Base-by-base conservation (phyloP, 1,140 invertebrate genomes). In the Pachypeltis micranthus region DNA sequence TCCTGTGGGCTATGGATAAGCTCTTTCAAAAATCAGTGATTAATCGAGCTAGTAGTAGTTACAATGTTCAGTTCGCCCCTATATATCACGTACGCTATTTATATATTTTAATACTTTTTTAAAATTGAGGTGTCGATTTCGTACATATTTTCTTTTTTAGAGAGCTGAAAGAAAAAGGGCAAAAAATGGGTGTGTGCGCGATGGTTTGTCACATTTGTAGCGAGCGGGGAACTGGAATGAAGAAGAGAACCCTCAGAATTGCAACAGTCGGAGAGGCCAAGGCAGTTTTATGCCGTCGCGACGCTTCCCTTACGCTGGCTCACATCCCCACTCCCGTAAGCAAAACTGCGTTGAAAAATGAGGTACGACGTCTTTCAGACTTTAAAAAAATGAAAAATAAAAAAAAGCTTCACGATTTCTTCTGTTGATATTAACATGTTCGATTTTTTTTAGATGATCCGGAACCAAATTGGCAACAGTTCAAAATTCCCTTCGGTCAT, bases 221-320 rank as follows among this genome's bases (percentile, higher is more conserved):
- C 19, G 65, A 77, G 74, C 66, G 72, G 80, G 2, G 77, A 81
- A 59, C 77, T 73, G 63, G 66, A 74, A 14, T 71, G 44, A 78
- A 73, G 70, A 80, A 76, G 68, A 88, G 82, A 72, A 78, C 78
- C 24, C 76, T 91, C 62, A 80, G 83, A 67, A 81, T 89, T 19
- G 85, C 85, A 0, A 84, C 82, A 66, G 82, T 87, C 0, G 87
- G 87, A 0, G 83, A 87, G 64, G 82, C 84, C 0, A 82, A 80
- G 66, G 83, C 85, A 0, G 83, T 88, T 2, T 74, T 90, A 2
- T 84, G 85, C 55, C 75, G 84, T 67, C 77, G 81, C 10, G 78
- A 78, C 31, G 84, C 83, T 1, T 80, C 82, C 3, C 62, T 80
- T 70, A 70, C 76, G 10, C 59, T 72, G 47, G 66, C 69, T 16